Evolutionary conservation across 2,113 vertebrate genomes (phyloP).

Genomic region (Apeltes quadracus): DNA sequence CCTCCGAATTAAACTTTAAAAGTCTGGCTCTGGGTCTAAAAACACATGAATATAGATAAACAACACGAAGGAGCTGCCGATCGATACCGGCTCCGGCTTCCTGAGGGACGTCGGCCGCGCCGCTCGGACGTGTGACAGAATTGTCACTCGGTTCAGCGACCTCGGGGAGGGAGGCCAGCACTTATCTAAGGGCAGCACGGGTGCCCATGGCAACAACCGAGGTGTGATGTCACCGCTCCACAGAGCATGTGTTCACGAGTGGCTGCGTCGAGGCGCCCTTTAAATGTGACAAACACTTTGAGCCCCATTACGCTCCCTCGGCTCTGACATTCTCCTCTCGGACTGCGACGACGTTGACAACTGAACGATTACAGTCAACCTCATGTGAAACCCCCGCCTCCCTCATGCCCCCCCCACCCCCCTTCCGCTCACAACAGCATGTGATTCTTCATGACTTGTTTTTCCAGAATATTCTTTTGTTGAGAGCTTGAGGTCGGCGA

Average conservation of each 20-base stretch:
- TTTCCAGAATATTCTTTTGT: constrained; percentile 46
- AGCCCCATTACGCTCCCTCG: constrained; percentile 42
- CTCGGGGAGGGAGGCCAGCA: constrained; percentile 55
- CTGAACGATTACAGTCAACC: constrained; percentile 49
- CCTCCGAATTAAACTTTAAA: constrained; percentile 63
- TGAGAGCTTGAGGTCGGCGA: constrained; percentile 45
- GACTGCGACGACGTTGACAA: constrained; percentile 30
- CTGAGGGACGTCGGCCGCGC: constrained; percentile 36
- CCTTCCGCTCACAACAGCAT: not conserved
- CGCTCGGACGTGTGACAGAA: constrained; percentile 66
- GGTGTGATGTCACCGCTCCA: constrained; percentile 73
- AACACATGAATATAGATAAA: constrained; percentile 59
- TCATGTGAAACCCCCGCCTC: constrained; percentile 39
- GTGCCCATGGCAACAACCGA: constrained; percentile 72
- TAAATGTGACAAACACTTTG: constrained; percentile 53
- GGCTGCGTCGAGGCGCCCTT: constrained; percentile 58
- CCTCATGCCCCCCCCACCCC: no score
- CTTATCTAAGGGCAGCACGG: constrained; percentile 71
- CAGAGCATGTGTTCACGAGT: constrained; percentile 70
- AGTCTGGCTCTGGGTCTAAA: constrained; percentile 21
- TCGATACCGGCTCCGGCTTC: constrained; percentile 46
- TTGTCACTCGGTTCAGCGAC: constrained; percentile 62
- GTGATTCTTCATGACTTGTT: constrained; percentile 52
- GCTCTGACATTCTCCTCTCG: constrained; percentile 24
- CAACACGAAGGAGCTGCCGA: constrained; percentile 43